Evolutionary conservation across 2,113 vertebrate species (phyloP).

Genomic region (Thunnus thynnus): DNA sequence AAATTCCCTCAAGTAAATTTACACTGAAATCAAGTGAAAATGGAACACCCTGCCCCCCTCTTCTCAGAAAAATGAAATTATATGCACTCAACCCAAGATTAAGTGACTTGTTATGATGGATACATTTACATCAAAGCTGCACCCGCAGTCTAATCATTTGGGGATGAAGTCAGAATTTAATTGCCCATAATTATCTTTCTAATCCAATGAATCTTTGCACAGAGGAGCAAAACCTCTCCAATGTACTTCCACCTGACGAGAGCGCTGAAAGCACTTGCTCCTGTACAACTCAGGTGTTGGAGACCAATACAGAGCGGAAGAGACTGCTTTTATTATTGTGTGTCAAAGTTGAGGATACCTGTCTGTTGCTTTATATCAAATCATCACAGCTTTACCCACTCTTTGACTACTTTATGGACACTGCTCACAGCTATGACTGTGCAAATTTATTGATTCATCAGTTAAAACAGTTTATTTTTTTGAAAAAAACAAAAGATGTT

Average conservation of each 20-base stretch:
- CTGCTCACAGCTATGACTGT: conserved; percentile 42
- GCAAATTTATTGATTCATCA: conserved; percentile 72
- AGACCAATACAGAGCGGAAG: conserved; percentile 50
- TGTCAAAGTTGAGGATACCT: conserved; percentile 38
- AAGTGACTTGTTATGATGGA: conserved; percentile 33
- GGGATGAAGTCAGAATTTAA: conserved; percentile 41
- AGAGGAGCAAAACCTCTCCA: conserved; percentile 46
- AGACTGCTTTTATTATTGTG: conserved; percentile 23
- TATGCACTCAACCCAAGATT: not conserved
- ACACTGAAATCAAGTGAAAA: conserved; percentile 17
- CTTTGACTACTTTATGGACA: conserved; percentile 48
- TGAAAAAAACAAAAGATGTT: conserved; percentile 66
- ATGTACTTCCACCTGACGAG: conserved; percentile 14
- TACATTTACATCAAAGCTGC: conserved; percentile 35
- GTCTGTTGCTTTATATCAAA: conserved; percentile 52
- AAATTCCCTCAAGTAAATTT: conserved; percentile 22
- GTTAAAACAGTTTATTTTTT: conserved; percentile 73
- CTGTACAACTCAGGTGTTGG: conserved; percentile 70
- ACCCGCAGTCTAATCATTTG: conserved; percentile 61
- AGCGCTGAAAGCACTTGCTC: conserved; percentile 30
- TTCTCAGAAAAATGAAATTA: not conserved
- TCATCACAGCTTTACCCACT: conserved; percentile 65
- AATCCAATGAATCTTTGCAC: conserved; percentile 61
- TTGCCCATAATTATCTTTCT: conserved; percentile 48
- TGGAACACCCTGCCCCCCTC: too few species aligned